These are phyloP conservation scores for Tachina grossa DNA, from an alignment of 2,888 invertebrate species.

Conservation along the genomic window DNA sequence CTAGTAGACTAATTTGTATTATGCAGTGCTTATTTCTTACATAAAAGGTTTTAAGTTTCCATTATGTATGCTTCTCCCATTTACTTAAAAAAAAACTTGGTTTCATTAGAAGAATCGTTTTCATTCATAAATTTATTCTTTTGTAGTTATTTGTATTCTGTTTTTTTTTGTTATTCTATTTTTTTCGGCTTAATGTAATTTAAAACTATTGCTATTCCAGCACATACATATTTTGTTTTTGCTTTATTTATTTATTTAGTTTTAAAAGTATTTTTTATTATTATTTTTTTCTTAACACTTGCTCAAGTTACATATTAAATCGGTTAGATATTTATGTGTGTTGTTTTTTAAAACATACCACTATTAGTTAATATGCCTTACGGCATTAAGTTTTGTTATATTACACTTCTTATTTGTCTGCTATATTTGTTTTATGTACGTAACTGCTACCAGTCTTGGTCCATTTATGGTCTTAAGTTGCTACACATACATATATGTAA, in stretches of 20 bases:
- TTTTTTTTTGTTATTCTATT: background rate
- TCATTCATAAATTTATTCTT: conserved; percentile 41
- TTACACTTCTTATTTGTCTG: conserved; percentile 21
- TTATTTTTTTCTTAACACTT: conserved; percentile 50
- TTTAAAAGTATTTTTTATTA: background rate
- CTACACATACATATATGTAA: conserved; percentile 30
- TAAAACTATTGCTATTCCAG: conserved; percentile 48
- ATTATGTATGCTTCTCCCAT: background rate
- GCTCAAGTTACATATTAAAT: conserved; percentile 54
- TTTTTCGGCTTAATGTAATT: conserved; percentile 11
- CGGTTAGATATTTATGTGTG: conserved; percentile 12
- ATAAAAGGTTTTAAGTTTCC: no score
- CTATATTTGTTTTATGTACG: conserved; percentile 9
- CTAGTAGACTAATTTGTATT: no score
- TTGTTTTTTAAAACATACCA: background rate
- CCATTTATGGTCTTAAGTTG: conserved; percentile 60
- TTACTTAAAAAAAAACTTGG: background rate
- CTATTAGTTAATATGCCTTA: conserved; percentile 54
- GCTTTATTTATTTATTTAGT: conserved; percentile 1
- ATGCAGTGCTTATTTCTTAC: no score
- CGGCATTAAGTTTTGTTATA: conserved; percentile 41
- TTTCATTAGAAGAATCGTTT: conserved; percentile 9
- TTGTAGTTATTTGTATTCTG: background rate
- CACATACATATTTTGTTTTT: background rate
- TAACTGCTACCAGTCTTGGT: conserved; percentile 60